Evolutionary conservation across 1,140 invertebrate genomes (phyloP), one percentile per base, ranked within the genome.

Genomic region (Brachionus rotundiformis): DNA sequence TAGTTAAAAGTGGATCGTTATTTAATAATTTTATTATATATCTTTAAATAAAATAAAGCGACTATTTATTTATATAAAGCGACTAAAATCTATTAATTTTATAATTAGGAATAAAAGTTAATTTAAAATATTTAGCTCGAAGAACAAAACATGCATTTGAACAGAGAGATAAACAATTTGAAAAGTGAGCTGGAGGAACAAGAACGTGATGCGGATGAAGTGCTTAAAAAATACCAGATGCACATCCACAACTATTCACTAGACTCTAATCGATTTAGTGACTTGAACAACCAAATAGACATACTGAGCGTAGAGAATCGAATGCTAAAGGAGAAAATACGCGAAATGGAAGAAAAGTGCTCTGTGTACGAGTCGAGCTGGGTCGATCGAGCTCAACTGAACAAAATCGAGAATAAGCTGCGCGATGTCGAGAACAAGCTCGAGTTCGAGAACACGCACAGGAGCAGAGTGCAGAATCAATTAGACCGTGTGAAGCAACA

Each of bases 191-290:
- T 96, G 8, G 94, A 96, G 84, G 94, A 96, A 85, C 94, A 94
- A 68, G 94, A 96, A 86, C 94, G 96, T 85, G 94, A 96, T 87
- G 88, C 94, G 33, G 91, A 92, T 0, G 94, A 95, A 87, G 89
- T 95, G 4, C 90, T 96, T 89, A 95, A 95, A 87, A 96, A 96
- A 86, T 96, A 95, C 88, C 93, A 95, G 82, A 90, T 92, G 3
- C 90, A 92, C 13, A 94, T 96, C 0, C 92, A 93, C 84, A 73
- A 73, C 41, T 73, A 73, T 73, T 44, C 68, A 47, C 19, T 73
- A 10, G 68, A 73, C 11, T 73, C 68, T 0, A 36, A 73, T 73
- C n/a, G 68, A 1, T 73, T 73, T 27, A 44, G 16, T 13, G 68
- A 73, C 25, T 27, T 73, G 8, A 44, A 25, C 36, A 41, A 73